Evolutionary conservation across 2,113 vertebrate genomes (phyloP), one percentile per base, ranked within the genome.

Genomic region (Taurulus bubalis): DNA sequence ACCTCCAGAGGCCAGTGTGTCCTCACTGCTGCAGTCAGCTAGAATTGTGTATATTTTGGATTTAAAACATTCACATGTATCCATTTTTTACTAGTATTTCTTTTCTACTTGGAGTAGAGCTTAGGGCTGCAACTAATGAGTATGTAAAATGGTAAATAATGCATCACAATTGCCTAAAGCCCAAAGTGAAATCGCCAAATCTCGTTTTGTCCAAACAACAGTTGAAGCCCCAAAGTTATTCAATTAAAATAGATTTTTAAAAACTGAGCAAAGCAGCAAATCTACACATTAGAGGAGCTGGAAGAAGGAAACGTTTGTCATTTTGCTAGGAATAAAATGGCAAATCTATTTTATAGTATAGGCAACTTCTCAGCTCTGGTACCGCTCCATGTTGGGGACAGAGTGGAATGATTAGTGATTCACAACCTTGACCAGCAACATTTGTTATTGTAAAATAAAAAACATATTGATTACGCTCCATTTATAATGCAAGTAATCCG

Each of bases 11-110:
- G 72, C 28, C 55, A 49, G 47, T 56, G 47, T 56, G n/a, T 62
- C n/a, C 22, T 71, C 32, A 30, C 68, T 81, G 79, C 82, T 66
- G 60, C 82, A 69, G 63, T 65, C 26, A 63, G 49, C 45, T 28
- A 65, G 18, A 36, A 58, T 0, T 53, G n/a, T 22, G 45, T 36
- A 22, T 53, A 5, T 74, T 28, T 75, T 66, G 8, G n/a, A 71
- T 73, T 70, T 56, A 38, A 22, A n/a, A 24, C 53, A 32, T 67
- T 78, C 9, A 0, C 6, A 18, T 47, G 64, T 38, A 49, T 64
- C 3, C 4, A 14, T 58, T 66, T 42, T 70, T 67, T 58, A 28
- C 53, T 1, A 18, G 8, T 34, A 14, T 83, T 45, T 32, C 4
- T 82, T 22, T 71, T 42, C 28, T 20, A 24, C 22, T 38, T 0